Evolutionary conservation across 2,888 invertebrate genomes (phyloP), one percentile per base, ranked within the genome.

Genomic region (Miltochrista miniata): DNA sequence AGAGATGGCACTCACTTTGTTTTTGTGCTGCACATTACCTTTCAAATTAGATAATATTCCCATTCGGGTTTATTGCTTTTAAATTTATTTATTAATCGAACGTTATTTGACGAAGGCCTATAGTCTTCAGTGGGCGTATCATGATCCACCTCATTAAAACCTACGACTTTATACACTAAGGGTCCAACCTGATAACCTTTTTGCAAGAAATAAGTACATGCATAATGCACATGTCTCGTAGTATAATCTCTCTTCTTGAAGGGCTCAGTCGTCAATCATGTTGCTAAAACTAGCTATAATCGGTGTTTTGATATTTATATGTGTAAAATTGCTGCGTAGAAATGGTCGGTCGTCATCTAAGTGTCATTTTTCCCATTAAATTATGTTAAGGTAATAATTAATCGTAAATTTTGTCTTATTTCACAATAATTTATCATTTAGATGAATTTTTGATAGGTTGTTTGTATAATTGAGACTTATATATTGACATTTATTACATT

Each of bases 231-330:
- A 37, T 51, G 49, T 38, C 36, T 40, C 2, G 59, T 77, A 84
- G 80, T 81, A 63, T 59, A 65, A 58, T 67, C 61, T 64, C 57
- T 61, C 55, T 46, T 45, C 31, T 56, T 54, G 56, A 39, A 51
- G 51, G 9, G 58, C 58, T 41, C 68, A 69, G 72, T 72, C 44
- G 51, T 59, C 35, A 72, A 77, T 59, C 13, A 87, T 90, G 90
- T 73, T 90, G 62, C 69, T 91, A 1, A 91, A 91, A 68, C 61
- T 91, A 10, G 83, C 83, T 4, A 53, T 91, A n/a, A 64, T 91
- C 38, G 87, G 90, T 65, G 78, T 70, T 45, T 53, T 90, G 0
- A 72, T 87, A 66, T 86, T 88, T 54, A 68, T 89, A 56, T 87
- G 86, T 74, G 74, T 86, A 9, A 90, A 89, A 70, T 59, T 89